Evolutionary conservation across 2,888 invertebrate genomes (phyloP), one percentile per base, ranked within the genome.

Genomic region (Sacculina carcini): DNA sequence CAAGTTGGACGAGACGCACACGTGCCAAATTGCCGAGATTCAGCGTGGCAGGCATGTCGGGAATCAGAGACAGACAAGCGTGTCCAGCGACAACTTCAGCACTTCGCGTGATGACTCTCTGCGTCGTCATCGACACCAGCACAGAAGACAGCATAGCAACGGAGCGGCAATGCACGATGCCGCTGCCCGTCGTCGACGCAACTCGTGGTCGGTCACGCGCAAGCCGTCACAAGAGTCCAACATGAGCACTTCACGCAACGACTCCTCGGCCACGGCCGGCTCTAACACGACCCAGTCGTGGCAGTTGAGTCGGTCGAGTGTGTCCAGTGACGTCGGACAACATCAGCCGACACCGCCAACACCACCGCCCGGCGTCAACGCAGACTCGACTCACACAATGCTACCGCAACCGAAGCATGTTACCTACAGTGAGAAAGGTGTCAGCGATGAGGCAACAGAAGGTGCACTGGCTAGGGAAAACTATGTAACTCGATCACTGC

Each of bases 151-250:
- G n/a, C n/a, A n/a, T n/a, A 56, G 74, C 42, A 53, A 58, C 57
- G 74, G 76, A 63, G 74, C 52, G 47, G 49, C 51, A 5, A 44
- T 53, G n/a, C 36, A 51, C 16, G 40, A 52, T n/a, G 34, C 50
- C 4, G 39, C 52, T 36, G 54, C 57, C 32, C 51, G 53, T 29
- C 54, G 85, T 51, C 72, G 85, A 57, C 79, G 84, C 47, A 56
- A 58, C 23, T 83, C 84, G 1, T 86, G 86, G 86, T 69, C 85
- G 54, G 79, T 86, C 26, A 83, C 85, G n/a, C 71, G 86, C 50
- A 87, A 87, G 67, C 83, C 86, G 0, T 85, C 84, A 12, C 86
- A 87, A 65, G 87, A 89, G 64, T 87, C 87, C 5, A 87, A 84
- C 66, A 68, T 87, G 57, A 85, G 84, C 46, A 84, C 81, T 60